phyloP scores from a whole-genome alignment of 2,113 vertebrate genomes.

The Anarhynchus alexandrinus region DNA sequence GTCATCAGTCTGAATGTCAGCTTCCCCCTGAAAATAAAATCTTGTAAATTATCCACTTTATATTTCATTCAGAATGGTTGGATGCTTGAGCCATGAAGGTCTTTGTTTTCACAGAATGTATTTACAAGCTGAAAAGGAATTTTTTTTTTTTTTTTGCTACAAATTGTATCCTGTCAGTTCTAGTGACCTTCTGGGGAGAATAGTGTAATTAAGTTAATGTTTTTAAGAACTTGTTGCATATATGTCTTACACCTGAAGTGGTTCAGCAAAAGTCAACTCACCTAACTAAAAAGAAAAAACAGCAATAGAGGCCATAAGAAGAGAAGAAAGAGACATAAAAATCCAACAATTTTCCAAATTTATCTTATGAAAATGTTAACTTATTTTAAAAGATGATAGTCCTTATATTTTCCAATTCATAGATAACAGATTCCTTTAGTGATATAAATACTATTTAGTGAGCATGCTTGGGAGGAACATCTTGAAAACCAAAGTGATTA shows the following conservation, averaged over 20 bases:
- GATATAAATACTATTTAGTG: background rate
- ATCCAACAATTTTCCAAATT: background rate
- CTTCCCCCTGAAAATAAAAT: background rate
- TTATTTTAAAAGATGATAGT: background rate
- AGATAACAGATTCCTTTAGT: background rate
- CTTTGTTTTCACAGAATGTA: background rate
- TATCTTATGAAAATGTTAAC: background rate
- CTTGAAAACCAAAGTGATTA: background rate
- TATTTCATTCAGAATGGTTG: background rate
- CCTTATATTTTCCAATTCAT: background rate
- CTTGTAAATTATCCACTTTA: background rate
- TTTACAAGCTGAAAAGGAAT: background rate
- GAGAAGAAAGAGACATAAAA: background rate
- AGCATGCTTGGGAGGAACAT: background rate
- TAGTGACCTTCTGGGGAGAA: background rate
- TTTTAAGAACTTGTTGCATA: background rate
- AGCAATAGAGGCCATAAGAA: background rate
- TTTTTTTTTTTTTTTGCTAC: background rate
- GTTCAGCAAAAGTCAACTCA: background rate
- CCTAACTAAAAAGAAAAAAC: background rate
- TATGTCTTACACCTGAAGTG: accelerated
- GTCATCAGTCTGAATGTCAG: background rate
- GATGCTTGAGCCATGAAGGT: background rate
- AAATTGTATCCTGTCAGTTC: background rate
- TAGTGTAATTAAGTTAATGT: background rate